These are phyloP conservation scores for Sinosuthora webbiana DNA, from an alignment of 2,113 vertebrate genomes.

Conservation along the genomic window DNA sequence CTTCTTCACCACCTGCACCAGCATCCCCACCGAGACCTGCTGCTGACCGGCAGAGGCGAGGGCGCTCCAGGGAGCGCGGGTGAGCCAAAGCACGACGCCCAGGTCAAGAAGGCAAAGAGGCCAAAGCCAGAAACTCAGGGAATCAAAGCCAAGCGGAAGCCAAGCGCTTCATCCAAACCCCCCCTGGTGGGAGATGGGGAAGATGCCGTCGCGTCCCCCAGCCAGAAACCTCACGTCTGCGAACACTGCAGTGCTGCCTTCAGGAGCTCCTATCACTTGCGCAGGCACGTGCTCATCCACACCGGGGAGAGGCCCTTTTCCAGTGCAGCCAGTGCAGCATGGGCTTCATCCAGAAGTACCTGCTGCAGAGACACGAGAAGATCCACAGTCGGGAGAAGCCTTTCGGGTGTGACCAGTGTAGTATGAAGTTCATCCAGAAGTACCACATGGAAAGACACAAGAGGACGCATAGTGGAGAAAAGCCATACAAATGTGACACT, in stretches of 20 bases:
- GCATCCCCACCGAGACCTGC: constrained; percentile 72
- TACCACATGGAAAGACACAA: constrained; percentile 99
- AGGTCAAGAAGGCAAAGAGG: constrained; percentile 88
- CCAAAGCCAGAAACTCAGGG: constrained; percentile 92
- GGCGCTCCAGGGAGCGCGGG: constrained; percentile 50
- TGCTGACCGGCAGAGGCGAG: constrained; percentile 65
- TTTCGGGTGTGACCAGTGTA: constrained; percentile 97
- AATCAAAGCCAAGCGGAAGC: constrained; percentile 92
- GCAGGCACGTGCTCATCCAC: constrained; percentile 97
- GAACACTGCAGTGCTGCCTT: constrained; percentile 98
- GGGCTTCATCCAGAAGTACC: constrained; percentile 99
- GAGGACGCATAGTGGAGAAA: constrained; percentile 98
- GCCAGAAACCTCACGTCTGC: constrained; percentile 96
- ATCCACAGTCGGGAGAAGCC: constrained; percentile 98
- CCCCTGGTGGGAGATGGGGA: constrained; percentile 86
- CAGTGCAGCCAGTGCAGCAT: constrained; percentile 99
- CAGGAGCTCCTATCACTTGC: constrained; percentile 97
- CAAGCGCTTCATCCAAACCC: constrained; percentile 80
- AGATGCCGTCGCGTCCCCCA: constrained; percentile 85
- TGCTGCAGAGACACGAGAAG: constrained; percentile 95
- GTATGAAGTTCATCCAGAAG: constrained; percentile 99
- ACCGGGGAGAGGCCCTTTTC: constrained; percentile 98
- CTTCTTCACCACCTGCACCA: constrained; percentile 77
- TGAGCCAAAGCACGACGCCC: constrained; percentile 83
- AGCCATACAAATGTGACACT: constrained; percentile 98